Conservation (phyloP, 2,113 vertebrate genomes). For the Onychostruthus taczanowskii region DNA sequence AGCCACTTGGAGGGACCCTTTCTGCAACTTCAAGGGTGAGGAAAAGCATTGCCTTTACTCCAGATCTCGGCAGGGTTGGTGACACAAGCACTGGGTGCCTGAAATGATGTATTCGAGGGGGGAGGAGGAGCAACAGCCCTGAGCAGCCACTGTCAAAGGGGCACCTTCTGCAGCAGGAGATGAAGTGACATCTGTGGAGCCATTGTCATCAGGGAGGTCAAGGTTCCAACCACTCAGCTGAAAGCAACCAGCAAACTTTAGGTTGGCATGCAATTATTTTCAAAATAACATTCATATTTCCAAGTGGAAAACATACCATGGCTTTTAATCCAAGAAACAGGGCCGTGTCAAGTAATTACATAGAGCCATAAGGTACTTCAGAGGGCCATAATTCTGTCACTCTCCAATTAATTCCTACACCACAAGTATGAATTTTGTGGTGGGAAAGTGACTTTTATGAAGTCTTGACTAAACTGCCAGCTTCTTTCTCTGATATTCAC, state of each 20-base stretch:
- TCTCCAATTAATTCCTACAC: neutral
- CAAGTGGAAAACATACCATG: neutral
- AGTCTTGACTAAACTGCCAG: neutral
- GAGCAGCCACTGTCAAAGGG: neutral
- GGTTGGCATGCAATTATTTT: neutral
- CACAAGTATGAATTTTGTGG: neutral
- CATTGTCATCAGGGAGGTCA: neutral
- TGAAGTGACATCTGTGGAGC: neutral
- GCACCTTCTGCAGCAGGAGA: neutral
- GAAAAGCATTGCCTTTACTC: neutral
- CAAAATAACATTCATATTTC: neutral
- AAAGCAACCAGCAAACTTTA: neutral
- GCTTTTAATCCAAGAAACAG: neutral
- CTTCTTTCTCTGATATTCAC: neutral
- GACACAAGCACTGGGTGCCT: neutral
- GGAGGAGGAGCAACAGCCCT: neutral
- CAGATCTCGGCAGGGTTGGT: neutral
- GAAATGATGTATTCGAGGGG: fast-evolving
- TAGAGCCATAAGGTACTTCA: neutral
- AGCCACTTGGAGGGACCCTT: neutral
- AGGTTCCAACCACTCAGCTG: neutral
- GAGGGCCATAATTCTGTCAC: neutral
- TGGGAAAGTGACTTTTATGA: neutral
- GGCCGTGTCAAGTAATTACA: neutral
- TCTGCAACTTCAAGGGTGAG: neutral